Conservation (phyloP, 1,140 invertebrate species). For the Samia ricini region DNA sequence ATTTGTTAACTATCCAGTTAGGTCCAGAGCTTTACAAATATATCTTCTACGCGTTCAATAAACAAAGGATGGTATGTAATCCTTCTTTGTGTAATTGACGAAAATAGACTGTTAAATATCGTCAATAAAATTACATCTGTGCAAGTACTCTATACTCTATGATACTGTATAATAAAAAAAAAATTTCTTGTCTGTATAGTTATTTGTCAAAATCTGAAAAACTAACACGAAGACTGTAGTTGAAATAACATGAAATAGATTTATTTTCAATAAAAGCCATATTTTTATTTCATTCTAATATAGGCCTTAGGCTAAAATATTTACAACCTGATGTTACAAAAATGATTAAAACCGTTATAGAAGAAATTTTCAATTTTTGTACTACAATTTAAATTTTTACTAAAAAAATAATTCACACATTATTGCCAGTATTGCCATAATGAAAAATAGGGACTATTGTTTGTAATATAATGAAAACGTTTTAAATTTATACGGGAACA, state of each 20-base stretch:
- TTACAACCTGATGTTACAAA: neutral
- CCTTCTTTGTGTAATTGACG: neutral
- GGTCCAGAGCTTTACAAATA: neutral
- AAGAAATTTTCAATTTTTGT: too few relatives aligned
- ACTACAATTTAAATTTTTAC: neutral
- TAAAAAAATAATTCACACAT: neutral
- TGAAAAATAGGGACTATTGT: neutral
- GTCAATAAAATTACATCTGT: too few relatives aligned
- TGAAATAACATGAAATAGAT: too few relatives aligned
- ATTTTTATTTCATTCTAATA: too few relatives aligned
- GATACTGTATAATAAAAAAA: too few relatives aligned
- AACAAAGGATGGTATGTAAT: neutral
- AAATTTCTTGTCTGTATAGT: too few relatives aligned
- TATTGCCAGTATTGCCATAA: neutral
- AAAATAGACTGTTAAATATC: neutral
- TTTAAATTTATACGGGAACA: neutral
- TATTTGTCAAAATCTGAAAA: too few relatives aligned
- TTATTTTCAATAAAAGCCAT: too few relatives aligned
- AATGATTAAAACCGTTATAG: too few relatives aligned
- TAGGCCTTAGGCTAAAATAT: neutral
- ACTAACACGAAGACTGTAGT: too few relatives aligned
- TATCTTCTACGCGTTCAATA: neutral
- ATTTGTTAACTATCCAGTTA: neutral
- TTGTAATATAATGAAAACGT: neutral
- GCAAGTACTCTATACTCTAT: too few relatives aligned